Evolutionary conservation across 2,113 vertebrate genomes (phyloP).

Genomic region (Leucopternis melanops): DNA sequence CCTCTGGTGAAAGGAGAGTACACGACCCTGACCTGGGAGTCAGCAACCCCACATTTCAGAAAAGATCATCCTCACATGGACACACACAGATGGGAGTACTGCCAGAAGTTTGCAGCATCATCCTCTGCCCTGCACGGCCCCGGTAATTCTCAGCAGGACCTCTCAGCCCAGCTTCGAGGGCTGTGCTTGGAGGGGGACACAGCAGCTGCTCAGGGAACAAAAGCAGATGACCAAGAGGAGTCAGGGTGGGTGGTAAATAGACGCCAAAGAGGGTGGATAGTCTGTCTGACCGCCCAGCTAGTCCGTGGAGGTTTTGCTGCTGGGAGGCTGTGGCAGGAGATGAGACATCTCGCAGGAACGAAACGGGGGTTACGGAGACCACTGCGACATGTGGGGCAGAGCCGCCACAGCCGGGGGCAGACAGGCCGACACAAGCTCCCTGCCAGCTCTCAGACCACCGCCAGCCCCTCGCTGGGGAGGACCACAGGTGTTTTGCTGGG

Average conservation of each 20-base stretch:
- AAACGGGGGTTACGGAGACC: fast-evolving
- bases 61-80: background rate
- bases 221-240: background rate
- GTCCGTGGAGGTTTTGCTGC: background rate
- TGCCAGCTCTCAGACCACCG: fast-evolving
- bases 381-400: fast-evolving
- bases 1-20: background rate
- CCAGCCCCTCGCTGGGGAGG: background rate
- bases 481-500: background rate
- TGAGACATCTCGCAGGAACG: fast-evolving
- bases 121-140: background rate
- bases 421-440: fast-evolving
- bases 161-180: background rate
- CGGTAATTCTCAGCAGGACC: background rate
- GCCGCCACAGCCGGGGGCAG: fast-evolving
- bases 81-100: fast-evolving
- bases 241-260: background rate
- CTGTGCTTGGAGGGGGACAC: fast-evolving
- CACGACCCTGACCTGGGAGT: fast-evolving
- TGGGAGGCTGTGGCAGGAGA: background rate
- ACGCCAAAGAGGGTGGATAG: background rate
- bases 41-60: background rate
- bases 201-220: background rate
- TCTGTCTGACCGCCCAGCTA: background rate
- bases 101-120: background rate